Base-by-base conservation (phyloP, 1,140 invertebrate species). In the Portunus trituberculatus region DNA sequence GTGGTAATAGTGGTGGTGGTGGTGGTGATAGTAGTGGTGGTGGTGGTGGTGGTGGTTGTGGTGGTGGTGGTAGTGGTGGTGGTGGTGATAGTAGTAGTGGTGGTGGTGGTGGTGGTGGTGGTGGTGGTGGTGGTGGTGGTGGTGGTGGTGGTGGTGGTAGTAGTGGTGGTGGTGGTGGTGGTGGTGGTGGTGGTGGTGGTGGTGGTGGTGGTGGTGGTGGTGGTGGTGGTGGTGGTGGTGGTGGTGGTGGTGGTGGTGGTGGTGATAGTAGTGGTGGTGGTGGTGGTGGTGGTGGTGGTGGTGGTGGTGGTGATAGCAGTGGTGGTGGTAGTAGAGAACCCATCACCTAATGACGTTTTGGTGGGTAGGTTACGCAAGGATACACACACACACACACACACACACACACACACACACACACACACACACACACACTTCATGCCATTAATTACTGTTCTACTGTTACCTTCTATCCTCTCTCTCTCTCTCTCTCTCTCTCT, bases 351-450 rank as follows among this genome's bases (percentile, higher is more conserved):
- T 20, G 20, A 28, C 20, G 20, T 1, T 20, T 82, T 20, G 20
- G 20, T 20, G 76, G 20, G 76, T 20, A 25, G 39, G 39, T 39
- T 39, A 39, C 39, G 39, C 39, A 39, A 39, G 39, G 39, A 86
- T 25, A n/a, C 83, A 29, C 83, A 29, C 83, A 29, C 28, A 86
- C 83, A 86, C 31, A 86, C 83, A 32, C 83, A 59, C 52, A 59
- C 83, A 86, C 83, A 28, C 83, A 86, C 83, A 86, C 83, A 86
- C 83, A 86, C 83, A 86, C 83, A 86, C 83, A 86, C 83, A 86
- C 83, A 86, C 83, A 86, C 83, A 86, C 83, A 86, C 83, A n/a
- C 3, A 86, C 83, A 6, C 83, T 20, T n/a, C 10, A 12, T 20
- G 12, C 10, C 83, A 86, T n/a, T 1, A 12, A 86, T n/a, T 20